Evolutionary conservation across 37 sponge, comb jelly and placozoan genomes (phyloP), one percentile per base, ranked within the genome.

Genomic region (Chondrilla cf. caribensis): DNA sequence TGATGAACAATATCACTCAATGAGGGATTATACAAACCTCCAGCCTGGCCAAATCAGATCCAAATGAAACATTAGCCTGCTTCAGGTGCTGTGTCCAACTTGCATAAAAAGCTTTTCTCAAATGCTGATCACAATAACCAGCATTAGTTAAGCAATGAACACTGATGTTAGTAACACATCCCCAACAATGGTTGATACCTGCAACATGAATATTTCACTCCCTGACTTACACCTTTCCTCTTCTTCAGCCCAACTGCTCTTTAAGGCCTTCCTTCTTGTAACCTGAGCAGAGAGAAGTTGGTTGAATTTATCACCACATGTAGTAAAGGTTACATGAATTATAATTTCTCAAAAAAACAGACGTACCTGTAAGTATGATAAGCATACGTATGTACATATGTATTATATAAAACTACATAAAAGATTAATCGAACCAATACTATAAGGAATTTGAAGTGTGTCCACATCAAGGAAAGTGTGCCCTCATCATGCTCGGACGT

Each of bases 121-220:
- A 89, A 41, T 89, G 89, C 82, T 98, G 98, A 76, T 95, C 96
- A 87, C 92, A 95, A 86, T 93, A 93, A 6, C 95, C 98, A 26
- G 85, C 96, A 81, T 98, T 95, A 32, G 98, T n/a, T n/a, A 98
- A 28, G 98, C 98, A 89, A 98, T 91, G 87, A 98, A 98, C 28
- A 94, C 96, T 9, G 94, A 85, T 1, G 94, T 90, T 33, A 98
- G 94, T 68, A 98, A 70, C 19, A 98, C 96, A 76, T 98, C 96
- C 25, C 98, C 98, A 54, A 87, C 84, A 66, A 97, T 93, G 68
- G 98, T 97, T 38, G 83, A 84, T 96, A 97, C 95, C 81, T 97
- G 98, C 26, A 83, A 88, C 79, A 89, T 94, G 90, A 96, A 96
- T 19, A 91, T 77, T 38, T 91, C 88, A 38, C 95, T 96, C 58